A percentile compares a stretch with the other conserved stretches of the same genome.
Evolutionary conservation across 2,113 vertebrate species (phyloP).

Genomic region (Rhinopomastus cyanomelas): DNA sequence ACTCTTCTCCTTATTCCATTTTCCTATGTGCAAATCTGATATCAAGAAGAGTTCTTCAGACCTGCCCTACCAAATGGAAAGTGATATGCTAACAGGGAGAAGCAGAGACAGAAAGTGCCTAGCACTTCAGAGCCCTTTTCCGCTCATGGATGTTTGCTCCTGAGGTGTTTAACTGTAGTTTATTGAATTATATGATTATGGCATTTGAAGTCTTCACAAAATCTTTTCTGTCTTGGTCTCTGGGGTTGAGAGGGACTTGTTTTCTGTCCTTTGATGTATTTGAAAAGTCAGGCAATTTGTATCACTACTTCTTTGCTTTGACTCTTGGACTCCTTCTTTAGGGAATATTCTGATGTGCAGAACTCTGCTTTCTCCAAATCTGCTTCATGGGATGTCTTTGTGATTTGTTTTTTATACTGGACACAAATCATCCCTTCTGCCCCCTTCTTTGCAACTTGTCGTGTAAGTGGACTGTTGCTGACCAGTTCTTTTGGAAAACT

Average conservation of each 20-base stretch:
- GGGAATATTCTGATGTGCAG: conserved; percentile 13
- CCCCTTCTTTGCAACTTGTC: background rate
- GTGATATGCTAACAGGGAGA: background rate
- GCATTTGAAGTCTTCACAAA: conserved; percentile 61
- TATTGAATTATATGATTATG: conserved; percentile 58
- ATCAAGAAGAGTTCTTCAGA: background rate
- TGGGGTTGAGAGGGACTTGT: conserved; percentile 28
- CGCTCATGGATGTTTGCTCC: background rate
- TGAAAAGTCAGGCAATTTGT: conserved; percentile 44
- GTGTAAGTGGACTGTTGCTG: conserved; percentile 11
- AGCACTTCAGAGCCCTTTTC: background rate
- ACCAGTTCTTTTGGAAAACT: background rate
- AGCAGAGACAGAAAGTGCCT: background rate
- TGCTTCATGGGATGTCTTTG: conserved; percentile 15
- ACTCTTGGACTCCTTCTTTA: conserved; percentile 33
- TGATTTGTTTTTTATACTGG: background rate
- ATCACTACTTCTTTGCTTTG: conserved; percentile 21
- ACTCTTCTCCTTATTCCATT: background rate
- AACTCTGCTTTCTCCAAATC: background rate
- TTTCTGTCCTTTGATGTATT: conserved; percentile 45
- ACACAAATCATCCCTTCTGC: background rate
- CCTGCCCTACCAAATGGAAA: background rate
- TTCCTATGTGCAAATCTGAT: background rate
- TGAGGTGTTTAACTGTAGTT: conserved; percentile 50
- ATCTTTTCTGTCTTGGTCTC: conserved; percentile 46